Conservation (phyloP, 2,797 vertebrate genomes). For the Naso thynnoides region DNA sequence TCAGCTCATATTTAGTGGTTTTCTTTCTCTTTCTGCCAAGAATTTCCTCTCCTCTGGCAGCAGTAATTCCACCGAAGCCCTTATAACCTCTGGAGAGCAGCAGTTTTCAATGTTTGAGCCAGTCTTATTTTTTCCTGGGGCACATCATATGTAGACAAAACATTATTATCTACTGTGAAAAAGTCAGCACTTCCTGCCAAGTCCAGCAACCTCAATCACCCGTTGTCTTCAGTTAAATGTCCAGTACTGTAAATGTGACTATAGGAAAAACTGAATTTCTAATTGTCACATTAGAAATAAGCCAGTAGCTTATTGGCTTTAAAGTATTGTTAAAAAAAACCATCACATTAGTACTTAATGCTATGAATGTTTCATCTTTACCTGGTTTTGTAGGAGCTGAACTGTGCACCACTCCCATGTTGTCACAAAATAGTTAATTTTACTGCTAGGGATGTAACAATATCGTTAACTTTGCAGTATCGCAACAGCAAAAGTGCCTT, state of each 20-base stretch:
- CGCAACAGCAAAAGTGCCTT: too few relatives aligned
- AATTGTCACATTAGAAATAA: too few relatives aligned
- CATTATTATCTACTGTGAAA: slow-evolving; percentile 2
- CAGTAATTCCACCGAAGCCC: background rate
- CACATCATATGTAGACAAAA: slow-evolving; percentile 25
- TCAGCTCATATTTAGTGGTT: slow-evolving; percentile 12
- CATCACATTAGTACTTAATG: too few relatives aligned
- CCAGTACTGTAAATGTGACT: background rate
- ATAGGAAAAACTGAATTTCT: background rate
- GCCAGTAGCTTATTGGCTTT: too few relatives aligned
- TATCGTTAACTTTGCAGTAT: too few relatives aligned
- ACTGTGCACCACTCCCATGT: too few relatives aligned
- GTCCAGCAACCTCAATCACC: background rate
- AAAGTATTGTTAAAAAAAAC: too few relatives aligned
- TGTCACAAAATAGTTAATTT: too few relatives aligned
- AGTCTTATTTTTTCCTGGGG: slow-evolving; percentile 30
- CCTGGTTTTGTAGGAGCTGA: too few relatives aligned
- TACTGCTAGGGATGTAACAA: too few relatives aligned
- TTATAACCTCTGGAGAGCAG: slow-evolving; percentile 33
- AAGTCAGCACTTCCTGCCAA: background rate
- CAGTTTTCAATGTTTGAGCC: slow-evolving; percentile 15
- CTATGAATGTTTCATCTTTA: too few relatives aligned
- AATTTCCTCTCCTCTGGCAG: slow-evolving; percentile 28
- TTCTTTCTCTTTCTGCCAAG: slow-evolving; percentile 21
- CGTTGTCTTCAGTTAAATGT: slow-evolving; percentile 1